phyloP scores from a whole-genome alignment of 2,797 vertebrate species.

The Bovichtus diacanthus region DNA sequence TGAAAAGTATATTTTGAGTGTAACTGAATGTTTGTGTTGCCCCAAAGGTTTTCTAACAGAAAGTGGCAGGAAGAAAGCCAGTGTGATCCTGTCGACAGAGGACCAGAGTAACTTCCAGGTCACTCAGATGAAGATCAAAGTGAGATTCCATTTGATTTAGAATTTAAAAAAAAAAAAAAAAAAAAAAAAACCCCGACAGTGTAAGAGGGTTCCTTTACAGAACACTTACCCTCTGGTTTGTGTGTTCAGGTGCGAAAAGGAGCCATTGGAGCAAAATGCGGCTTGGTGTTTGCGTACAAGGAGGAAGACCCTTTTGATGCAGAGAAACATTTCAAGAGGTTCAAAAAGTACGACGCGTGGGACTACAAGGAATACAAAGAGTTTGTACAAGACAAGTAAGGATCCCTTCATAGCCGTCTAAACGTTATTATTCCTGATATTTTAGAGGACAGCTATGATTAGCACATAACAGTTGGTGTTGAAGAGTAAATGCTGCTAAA shows the following conservation, averaged over 20 bases:
- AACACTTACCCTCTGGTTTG: constrained; percentile 12
- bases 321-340: constrained; percentile 94
- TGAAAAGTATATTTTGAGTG: too few relatives aligned
- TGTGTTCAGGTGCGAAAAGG: constrained; percentile 92
- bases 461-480: not conserved
- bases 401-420: not conserved
- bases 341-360: constrained; percentile 93
- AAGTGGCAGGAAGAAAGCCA: constrained; percentile 93
- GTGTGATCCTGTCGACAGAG: constrained; percentile 94
- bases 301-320: constrained; percentile 90
- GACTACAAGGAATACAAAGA: constrained; percentile 91
- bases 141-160: constrained; percentile 67
- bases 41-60: constrained; percentile 95
- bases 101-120: constrained; percentile 94
- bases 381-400: constrained; percentile 92
- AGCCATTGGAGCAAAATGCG: constrained; percentile 95
- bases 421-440: not conserved
- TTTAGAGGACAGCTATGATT: not conserved
- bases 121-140: constrained; percentile 97
- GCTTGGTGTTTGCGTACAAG: constrained; percentile 94
- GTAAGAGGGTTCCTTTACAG: not conserved
- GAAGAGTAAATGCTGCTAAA: not conserved
- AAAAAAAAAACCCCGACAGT: not conserved
- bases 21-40: not conserved
- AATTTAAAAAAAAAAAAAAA: not conserved